Evolutionary conservation across 1,140 invertebrate genomes (phyloP).

Genomic region (Nymphalis io): DNA sequence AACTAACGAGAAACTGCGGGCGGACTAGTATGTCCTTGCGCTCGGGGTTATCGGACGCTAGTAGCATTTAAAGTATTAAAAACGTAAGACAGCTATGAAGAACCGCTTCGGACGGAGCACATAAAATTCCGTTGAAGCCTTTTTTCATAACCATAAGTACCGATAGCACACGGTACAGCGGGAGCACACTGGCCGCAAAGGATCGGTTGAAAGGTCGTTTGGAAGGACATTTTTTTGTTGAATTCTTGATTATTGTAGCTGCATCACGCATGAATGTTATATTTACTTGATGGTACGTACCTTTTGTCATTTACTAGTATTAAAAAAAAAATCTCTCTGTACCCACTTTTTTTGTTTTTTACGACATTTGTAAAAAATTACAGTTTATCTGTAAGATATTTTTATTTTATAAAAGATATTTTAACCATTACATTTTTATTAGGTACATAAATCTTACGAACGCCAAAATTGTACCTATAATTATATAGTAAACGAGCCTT

Average conservation of each 20-base stretch:
- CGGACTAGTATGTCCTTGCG: conserved; percentile 68
- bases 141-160: conserved; percentile 68
- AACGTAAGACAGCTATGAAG: conserved; percentile 72
- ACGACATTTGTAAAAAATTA: no score
- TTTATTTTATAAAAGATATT: background rate
- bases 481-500: conserved; percentile 39
- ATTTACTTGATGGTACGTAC: conserved; percentile 19
- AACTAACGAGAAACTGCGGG: conserved; percentile 54
- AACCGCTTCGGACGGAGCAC: conserved; percentile 65
- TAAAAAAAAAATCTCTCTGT: no score
- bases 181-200: conserved; percentile 47
- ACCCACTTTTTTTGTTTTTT: no score
- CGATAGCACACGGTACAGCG: conserved; percentile 68
- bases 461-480: background rate
- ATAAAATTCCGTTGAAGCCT: conserved; percentile 75
- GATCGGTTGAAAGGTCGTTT: conserved; percentile 68
- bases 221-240: conserved; percentile 72
- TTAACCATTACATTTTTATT: background rate
- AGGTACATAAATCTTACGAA: background rate
- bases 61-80: conserved; percentile 76
- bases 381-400: background rate
- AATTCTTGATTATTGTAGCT: conserved; percentile 55
- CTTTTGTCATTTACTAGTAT: background rate
- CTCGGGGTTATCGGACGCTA: conserved; percentile 73
- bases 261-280: conserved; percentile 22